Conservation (phyloP, 2,797 vertebrate genomes). For the Lateolabrax maculatus region DNA sequence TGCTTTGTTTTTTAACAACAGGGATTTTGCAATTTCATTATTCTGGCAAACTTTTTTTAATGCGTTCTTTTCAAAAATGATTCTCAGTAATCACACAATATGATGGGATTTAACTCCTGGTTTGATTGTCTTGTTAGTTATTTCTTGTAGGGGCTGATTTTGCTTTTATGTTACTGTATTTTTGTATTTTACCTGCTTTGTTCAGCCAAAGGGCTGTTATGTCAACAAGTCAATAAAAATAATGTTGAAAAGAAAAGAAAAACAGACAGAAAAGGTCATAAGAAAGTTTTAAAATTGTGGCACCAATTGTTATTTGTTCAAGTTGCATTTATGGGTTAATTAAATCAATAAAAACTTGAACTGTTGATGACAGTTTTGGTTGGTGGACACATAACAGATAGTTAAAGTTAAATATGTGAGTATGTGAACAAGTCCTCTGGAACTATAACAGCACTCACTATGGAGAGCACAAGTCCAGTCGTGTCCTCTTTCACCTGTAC, state of each 20-base stretch:
- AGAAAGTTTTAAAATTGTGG: not conserved
- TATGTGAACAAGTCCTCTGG: too few relatives aligned
- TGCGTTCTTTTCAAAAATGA: not conserved
- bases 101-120: not conserved
- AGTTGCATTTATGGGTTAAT: too few relatives aligned
- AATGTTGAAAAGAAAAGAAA: too few relatives aligned
- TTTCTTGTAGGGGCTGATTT: too few relatives aligned
- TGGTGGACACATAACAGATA: too few relatives aligned
- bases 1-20: not conserved
- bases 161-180: too few relatives aligned
- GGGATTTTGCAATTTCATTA: not conserved
- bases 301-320: not conserved
- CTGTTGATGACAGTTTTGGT: not conserved
- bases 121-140: not conserved
- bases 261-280: not conserved
- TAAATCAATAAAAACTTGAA: not conserved
- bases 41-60: not conserved
- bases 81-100: not conserved
- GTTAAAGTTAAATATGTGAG: too few relatives aligned
- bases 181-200: not conserved
- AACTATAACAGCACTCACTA: not conserved
- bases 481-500: too few relatives aligned
- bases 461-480: not conserved
- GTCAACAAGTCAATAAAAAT: too few relatives aligned
- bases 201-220: too few relatives aligned